phyloP scores from a whole-genome alignment of 2,888 invertebrate genomes.

The Sesia bembeciformis region DNA sequence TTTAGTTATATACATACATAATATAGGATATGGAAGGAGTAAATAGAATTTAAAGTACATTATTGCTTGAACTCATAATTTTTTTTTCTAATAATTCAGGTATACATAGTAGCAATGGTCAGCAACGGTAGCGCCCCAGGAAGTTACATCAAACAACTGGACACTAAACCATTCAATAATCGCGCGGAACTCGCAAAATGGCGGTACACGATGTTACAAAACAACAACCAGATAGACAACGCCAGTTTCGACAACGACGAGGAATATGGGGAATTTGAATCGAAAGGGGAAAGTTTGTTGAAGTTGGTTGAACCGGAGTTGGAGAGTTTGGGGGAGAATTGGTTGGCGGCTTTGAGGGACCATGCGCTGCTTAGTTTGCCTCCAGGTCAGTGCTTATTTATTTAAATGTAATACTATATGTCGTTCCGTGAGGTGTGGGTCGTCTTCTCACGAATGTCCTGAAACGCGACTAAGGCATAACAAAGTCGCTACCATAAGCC shows the following conservation, averaged over 20 bases:
- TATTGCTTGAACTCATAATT: too few species aligned
- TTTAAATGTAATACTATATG: too few species aligned
- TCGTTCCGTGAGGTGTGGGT: too few species aligned
- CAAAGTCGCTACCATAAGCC: too few species aligned
- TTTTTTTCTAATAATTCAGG: conserved; percentile 50
- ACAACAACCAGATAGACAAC: conserved; percentile 50
- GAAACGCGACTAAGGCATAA: too few species aligned
- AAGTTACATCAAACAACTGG: conserved; percentile 68
- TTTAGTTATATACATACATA: too few species aligned
- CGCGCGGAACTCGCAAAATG: conserved; percentile 53
- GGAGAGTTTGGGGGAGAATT: conserved; percentile 91
- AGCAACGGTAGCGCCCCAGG: conserved; percentile 81
- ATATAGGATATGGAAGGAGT: too few species aligned
- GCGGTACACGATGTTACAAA: conserved; percentile 46
- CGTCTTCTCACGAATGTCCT: too few species aligned
- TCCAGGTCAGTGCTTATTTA: conserved; percentile 65
- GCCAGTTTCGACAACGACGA: conserved; percentile 34
- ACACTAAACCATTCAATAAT: conserved; percentile 56
- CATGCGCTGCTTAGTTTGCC: conserved; percentile 95
- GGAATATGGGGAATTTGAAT: conserved; percentile 84
- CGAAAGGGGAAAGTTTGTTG: conserved; percentile 86
- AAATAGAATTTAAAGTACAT: too few species aligned
- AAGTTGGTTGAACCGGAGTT: conserved; percentile 96
- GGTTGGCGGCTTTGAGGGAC: conserved; percentile 96
- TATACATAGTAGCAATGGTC: conserved; percentile 95